phyloP scores from a whole-genome alignment of 2,113 vertebrate species.

The Ovis aries region ARS-UI_Ramb_v3.0 NC_056071.1:52669001-52669500 shows the following conservation, averaged over 20 bases:
- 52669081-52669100: background rate
- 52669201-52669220: conserved; percentile 97
- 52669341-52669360: background rate
- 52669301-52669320: background rate
- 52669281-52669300: conserved; percentile 92
- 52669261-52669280: conserved; percentile 92
- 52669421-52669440: background rate
- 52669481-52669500: background rate
- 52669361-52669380: background rate
- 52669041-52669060: background rate
- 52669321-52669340: background rate
- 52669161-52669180: conserved; percentile 93
- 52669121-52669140: conserved; percentile 74
- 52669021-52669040: background rate
- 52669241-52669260: conserved; percentile 95
- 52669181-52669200: conserved; percentile 94
- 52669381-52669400: background rate
- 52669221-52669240: conserved; percentile 94
- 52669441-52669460: background rate
- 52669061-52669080: background rate
- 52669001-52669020: background rate
- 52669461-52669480: background rate
- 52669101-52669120: rapidly evolving
- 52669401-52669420: background rate
- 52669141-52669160: conserved; percentile 84